A percentile compares a stretch with the other conserved stretches of the same genome.
phyloP scores from a whole-genome alignment of 2,113 vertebrate species.

The Cephalopholis sonnerati region DNA sequence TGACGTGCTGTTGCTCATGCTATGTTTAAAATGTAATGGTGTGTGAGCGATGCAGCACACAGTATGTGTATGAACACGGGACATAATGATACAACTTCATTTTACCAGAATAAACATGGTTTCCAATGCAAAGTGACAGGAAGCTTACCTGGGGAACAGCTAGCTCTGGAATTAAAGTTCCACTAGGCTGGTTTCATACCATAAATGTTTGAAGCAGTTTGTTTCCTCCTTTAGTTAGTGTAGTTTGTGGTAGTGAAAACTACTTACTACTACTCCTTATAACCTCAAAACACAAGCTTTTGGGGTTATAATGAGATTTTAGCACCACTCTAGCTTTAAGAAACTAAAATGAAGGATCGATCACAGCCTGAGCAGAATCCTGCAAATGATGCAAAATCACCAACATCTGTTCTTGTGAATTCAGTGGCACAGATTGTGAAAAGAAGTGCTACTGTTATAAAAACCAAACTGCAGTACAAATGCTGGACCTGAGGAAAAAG shows the following conservation, averaged over 20 bases:
- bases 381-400: neutral
- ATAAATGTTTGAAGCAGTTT: neutral
- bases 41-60: neutral
- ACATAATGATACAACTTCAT: neutral
- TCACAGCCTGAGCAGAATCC: neutral
- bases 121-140: neutral
- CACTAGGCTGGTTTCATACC: neutral
- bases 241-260: neutral
- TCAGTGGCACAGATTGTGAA: neutral
- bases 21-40: neutral
- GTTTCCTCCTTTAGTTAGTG: neutral
- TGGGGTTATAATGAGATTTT: neutral
- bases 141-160: neutral
- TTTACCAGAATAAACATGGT: neutral
- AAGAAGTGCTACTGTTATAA: neutral
- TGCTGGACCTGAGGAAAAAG: constrained; percentile 7
- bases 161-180: neutral
- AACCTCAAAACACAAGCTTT: neutral
- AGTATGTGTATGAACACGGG: neutral
- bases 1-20: constrained; percentile 15
- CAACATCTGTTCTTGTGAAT: neutral
- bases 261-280: too few relatives aligned
- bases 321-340: neutral
- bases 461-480: constrained; percentile 12
- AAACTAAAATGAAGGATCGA: neutral